Conservation (phyloP, 2,797 vertebrate genomes). For the Orientallactaga sibirica region DNA sequence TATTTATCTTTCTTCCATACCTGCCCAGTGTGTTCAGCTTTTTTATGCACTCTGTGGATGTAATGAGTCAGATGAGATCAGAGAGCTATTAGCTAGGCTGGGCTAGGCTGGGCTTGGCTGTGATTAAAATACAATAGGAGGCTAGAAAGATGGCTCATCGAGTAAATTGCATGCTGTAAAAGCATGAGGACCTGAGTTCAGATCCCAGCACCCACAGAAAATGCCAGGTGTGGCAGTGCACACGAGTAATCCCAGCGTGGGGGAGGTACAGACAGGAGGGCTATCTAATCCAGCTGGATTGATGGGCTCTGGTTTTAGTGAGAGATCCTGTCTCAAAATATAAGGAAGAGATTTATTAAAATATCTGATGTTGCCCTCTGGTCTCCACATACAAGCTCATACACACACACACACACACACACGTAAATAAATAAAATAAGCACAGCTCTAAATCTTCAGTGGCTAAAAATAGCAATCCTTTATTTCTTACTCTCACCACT, state of each 20-base stretch:
- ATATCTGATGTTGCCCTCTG: too few species aligned
- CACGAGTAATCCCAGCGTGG: too few species aligned
- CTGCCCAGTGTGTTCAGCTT: neutral
- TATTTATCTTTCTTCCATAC: slow-evolving; percentile 1
- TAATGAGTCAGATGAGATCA: slow-evolving; percentile 67
- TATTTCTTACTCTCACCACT: slow-evolving; percentile 13
- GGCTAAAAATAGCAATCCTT: slow-evolving; percentile 51
- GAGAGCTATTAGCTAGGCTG: slow-evolving; percentile 25
- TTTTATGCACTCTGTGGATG: neutral
- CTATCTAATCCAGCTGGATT: too few species aligned
- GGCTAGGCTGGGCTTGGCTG: slow-evolving; percentile 25
- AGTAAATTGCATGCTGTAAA: too few species aligned
- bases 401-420: neutral
- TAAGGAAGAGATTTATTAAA: too few species aligned
- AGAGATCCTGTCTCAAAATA: too few species aligned
- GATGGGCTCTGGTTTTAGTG: too few species aligned
- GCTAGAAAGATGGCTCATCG: too few species aligned
- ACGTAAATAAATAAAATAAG: neutral
- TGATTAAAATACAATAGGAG: slow-evolving; percentile 61
- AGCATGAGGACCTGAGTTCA: too few species aligned
- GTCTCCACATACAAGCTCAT: neutral
- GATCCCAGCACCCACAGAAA: too few species aligned
- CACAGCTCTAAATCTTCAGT: slow-evolving; percentile 53
- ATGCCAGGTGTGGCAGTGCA: too few species aligned
- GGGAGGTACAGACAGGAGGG: too few species aligned